phyloP scores from a whole-genome alignment of 2,113 vertebrate genomes.

The Cryptomyrus ogoouensis region DNA sequence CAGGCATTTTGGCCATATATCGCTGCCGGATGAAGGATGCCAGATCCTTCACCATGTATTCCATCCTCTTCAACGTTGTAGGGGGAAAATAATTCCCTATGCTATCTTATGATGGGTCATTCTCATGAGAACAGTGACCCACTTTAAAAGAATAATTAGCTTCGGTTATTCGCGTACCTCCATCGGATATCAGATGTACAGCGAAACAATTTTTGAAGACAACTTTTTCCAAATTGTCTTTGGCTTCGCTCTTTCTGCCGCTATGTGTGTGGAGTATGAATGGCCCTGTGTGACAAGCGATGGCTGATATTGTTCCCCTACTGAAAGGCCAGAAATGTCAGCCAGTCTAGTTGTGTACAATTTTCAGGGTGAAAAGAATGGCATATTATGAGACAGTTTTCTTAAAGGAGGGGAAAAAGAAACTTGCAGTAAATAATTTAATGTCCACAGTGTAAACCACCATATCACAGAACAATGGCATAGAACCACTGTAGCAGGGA shows the following conservation, averaged over 20 bases:
- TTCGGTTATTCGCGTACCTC: slow-evolving; percentile 56
- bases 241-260: background rate
- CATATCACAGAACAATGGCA: background rate
- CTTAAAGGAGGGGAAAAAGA: background rate
- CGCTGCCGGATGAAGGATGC: background rate
- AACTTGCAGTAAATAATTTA: background rate
- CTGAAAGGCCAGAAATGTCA: background rate
- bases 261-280: background rate
- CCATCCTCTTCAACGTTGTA: background rate
- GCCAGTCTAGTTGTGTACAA: background rate
- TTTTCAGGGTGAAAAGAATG: background rate
- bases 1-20: background rate
- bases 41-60: background rate
- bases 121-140: slow-evolving; percentile 64
- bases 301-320: background rate
- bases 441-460: background rate
- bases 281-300: background rate
- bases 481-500: too few species aligned
- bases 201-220: slow-evolving; percentile 32
- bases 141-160: slow-evolving; percentile 68
- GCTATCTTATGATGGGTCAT: slow-evolving; percentile 56
- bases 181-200: slow-evolving; percentile 43
- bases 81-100: slow-evolving; percentile 38
- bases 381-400: background rate
- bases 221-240: slow-evolving; percentile 14